A percentile compares a stretch with the other conserved stretches of the same genome.
Conservation (phyloP, 2,797 vertebrate species). For the Microchirus variegatus region DNA sequence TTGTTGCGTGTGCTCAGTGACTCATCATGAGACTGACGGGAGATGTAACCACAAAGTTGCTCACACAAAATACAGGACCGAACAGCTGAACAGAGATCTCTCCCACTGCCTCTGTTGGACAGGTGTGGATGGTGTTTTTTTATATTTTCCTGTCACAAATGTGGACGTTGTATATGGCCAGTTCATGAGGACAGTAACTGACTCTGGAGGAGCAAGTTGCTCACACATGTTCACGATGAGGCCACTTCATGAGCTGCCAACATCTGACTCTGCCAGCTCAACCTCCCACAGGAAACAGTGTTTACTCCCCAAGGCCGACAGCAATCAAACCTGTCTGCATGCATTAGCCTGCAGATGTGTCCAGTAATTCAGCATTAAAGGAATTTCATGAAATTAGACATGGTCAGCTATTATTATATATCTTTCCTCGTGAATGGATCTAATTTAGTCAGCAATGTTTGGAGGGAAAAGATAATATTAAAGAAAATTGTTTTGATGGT, state of each 20-base stretch:
- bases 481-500: no score
- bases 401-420: no score
- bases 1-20: conserved; percentile 2
- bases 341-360: background rate
- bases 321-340: background rate
- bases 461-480: background rate
- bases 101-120: no score
- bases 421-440: background rate
- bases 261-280: no score
- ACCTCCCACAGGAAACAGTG: background rate
- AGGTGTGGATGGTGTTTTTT: no score
- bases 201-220: conserved; percentile 11
- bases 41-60: conserved; percentile 1
- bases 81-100: conserved; percentile 16
- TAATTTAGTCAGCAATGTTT: background rate
- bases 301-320: background rate
- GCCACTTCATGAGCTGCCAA: conserved; percentile 5
- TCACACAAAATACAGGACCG: conserved; percentile 14
- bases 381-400: background rate
- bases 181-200: conserved; percentile 8
- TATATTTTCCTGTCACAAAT: background rate
- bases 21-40: conserved; percentile 10
- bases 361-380: background rate
- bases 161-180: conserved; percentile 8
- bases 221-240: conserved; percentile 7